Evolutionary conservation across 2,888 invertebrate genomes (phyloP).

Genomic region (Idaea straminata): DNA sequence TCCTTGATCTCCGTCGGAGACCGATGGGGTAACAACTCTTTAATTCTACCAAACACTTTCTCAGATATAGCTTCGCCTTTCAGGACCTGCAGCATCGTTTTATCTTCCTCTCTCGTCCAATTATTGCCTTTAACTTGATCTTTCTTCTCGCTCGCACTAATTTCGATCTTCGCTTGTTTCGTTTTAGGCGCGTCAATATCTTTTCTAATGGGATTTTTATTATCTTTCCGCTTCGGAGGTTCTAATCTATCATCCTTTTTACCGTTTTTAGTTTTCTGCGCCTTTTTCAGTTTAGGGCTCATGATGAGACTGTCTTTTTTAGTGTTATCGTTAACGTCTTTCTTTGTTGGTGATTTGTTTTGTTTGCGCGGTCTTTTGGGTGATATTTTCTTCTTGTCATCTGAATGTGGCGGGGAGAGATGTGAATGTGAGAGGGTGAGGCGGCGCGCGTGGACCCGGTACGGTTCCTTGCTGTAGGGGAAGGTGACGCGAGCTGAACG

Average conservation of each 20-base stretch:
- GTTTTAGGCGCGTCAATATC: conserved; percentile 39
- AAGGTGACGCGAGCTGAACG: conserved; percentile 83
- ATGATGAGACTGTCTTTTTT: conserved; percentile 54
- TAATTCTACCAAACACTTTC: conserved; percentile 81
- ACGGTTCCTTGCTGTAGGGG: conserved; percentile 71
- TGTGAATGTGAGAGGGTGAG: conserved; percentile 56
- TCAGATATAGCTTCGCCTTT: conserved; percentile 84
- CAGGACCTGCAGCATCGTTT: conserved; percentile 87
- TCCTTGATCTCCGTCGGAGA: conserved; percentile 80
- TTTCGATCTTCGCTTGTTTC: conserved; percentile 52
- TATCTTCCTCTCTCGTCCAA: conserved; percentile 92
- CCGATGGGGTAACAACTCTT: conserved; percentile 76
- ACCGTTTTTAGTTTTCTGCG: conserved; percentile 44
- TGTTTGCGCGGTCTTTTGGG: conserved; percentile 42
- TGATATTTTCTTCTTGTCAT: conserved; percentile 46
- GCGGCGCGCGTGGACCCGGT: conserved; percentile 63
- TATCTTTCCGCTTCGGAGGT: conserved; percentile 33
- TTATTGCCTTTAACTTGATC: conserved; percentile 49
- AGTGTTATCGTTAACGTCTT: conserved; percentile 69
- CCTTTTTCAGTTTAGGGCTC: conserved; percentile 50
- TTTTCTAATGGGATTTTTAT: conserved; percentile 43
- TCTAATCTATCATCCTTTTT: conserved; percentile 36
- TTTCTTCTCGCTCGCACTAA: conserved; percentile 24
- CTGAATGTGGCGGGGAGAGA: conserved; percentile 58
- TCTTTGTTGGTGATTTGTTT: conserved; percentile 68